A percentile compares a stretch with the other conserved stretches of the same genome.
Conservation (phyloP, 2,113 vertebrate species). For the Oreotragus oreotragus region DNA sequence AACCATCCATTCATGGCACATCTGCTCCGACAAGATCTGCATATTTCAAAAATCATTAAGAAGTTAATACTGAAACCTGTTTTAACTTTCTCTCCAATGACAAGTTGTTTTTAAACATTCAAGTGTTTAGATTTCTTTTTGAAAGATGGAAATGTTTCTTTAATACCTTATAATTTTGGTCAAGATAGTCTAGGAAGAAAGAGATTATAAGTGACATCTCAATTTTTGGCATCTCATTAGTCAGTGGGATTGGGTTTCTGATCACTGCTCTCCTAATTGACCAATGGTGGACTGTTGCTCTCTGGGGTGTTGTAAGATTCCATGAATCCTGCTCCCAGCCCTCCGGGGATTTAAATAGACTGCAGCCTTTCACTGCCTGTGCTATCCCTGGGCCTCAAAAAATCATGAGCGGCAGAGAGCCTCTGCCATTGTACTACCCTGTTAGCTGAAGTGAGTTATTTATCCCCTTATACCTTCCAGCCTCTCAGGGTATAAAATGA, state of each 20-base stretch:
- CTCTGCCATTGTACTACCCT: background rate
- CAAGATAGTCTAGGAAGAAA: background rate
- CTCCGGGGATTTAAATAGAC: background rate
- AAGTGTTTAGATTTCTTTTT: background rate
- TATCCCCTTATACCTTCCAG: background rate
- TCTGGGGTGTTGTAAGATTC: background rate
- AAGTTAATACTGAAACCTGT: conserved; percentile 16
- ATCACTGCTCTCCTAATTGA: conserved; percentile 24
- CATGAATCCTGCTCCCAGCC: background rate
- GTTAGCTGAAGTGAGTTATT: background rate
- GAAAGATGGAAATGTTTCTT: conserved; percentile 43
- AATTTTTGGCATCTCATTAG: conserved; percentile 45
- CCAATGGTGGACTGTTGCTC: background rate
- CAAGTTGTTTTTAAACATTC: background rate
- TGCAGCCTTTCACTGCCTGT: background rate
- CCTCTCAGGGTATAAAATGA: background rate
- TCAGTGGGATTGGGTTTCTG: conserved; percentile 16
- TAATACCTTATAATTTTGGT: conserved; percentile 33
- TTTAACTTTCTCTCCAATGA: conserved; percentile 25
- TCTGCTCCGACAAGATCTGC: conserved; percentile 58
- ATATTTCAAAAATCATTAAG: conserved; percentile 46
- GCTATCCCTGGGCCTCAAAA: background rate
- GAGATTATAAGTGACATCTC: conserved; percentile 39
- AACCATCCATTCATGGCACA: conserved; percentile 48
- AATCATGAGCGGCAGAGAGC: background rate